These are phyloP conservation scores for Entelurus aequoreus DNA, from an alignment of 2,113 vertebrate genomes.

Conservation along the genomic window DNA sequence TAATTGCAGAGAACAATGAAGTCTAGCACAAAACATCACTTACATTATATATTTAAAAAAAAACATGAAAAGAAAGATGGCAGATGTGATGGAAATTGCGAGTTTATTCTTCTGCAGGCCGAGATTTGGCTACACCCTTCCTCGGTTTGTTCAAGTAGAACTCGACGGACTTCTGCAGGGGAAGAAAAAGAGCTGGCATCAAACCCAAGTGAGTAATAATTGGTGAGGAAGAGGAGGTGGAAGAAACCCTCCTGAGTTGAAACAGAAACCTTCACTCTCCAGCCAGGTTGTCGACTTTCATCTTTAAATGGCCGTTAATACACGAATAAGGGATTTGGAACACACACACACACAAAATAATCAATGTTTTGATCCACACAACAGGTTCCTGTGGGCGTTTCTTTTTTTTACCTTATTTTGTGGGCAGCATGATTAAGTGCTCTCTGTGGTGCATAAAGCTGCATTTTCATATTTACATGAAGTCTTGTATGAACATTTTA, in stretches of 20 bases:
- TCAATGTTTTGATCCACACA: slow-evolving; percentile 56
- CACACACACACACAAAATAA: slow-evolving; percentile 58
- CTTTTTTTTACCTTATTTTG: slow-evolving; percentile 7
- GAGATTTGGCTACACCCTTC: slow-evolving; percentile 24
- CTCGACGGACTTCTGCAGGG: slow-evolving; percentile 76
- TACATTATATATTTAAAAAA: slow-evolving; percentile 46
- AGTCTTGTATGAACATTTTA: too few species aligned
- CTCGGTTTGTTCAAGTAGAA: slow-evolving; percentile 79
- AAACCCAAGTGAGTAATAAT: slow-evolving; percentile 2
- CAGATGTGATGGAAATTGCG: slow-evolving; percentile 7
- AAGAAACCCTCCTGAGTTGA: slow-evolving; percentile 44
- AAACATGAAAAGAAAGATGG: slow-evolving; percentile 18
- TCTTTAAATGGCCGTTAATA: slow-evolving; percentile 66
- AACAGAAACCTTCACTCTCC: slow-evolving; percentile 38
- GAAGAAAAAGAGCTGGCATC: slow-evolving; percentile 4
- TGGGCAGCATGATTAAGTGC: neutral
- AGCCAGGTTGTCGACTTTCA: slow-evolving; percentile 59
- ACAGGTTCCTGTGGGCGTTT: slow-evolving; percentile 32
- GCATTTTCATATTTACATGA: too few species aligned
- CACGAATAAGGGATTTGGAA: slow-evolving; percentile 63
- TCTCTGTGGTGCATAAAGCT: neutral
- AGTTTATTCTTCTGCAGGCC: slow-evolving; percentile 39
- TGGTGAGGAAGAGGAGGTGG: neutral
- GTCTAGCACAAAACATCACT: slow-evolving; percentile 37
- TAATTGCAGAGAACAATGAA: slow-evolving; percentile 24